These are phyloP conservation scores for Lydus trimaculatus DNA, from an alignment of 2,888 invertebrate genomes.

Conservation along the genomic window DNA sequence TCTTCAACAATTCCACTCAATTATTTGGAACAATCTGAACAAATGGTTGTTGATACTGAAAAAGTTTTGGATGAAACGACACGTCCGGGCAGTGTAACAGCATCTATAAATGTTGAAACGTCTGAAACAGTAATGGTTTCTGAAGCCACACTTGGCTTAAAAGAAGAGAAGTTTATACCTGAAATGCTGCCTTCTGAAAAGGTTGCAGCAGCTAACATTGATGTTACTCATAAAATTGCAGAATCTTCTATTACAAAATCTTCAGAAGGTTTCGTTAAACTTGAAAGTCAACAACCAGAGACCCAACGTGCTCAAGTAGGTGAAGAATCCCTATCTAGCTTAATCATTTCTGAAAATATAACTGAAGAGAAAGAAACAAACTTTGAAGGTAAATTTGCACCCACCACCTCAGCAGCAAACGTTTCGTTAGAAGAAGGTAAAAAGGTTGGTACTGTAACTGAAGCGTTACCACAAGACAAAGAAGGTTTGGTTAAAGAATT, in stretches of 20 bases:
- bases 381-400: slow-evolving; percentile 60
- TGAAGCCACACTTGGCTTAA: slow-evolving; percentile 60
- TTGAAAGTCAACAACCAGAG: slow-evolving; percentile 44
- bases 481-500: slow-evolving; percentile 50
- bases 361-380: slow-evolving; percentile 63
- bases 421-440: slow-evolving; percentile 63
- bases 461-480: slow-evolving; percentile 52
- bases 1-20: slow-evolving; percentile 54
- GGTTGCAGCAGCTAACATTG: slow-evolving; percentile 49
- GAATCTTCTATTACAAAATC: slow-evolving; percentile 51
- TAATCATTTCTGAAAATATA: slow-evolving; percentile 62
- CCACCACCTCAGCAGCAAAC: slow-evolving; percentile 61
- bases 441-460: slow-evolving; percentile 59
- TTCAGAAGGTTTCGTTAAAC: slow-evolving; percentile 46
- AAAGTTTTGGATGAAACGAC: slow-evolving; percentile 49
- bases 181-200: slow-evolving; percentile 52
- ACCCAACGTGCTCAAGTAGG: slow-evolving; percentile 53
- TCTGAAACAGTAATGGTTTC: slow-evolving; percentile 57
- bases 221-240: slow-evolving; percentile 56
- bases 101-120: slow-evolving; percentile 58
- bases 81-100: slow-evolving; percentile 58
- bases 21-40: slow-evolving; percentile 54
- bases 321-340: slow-evolving; percentile 61
- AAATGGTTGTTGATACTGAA: slow-evolving; percentile 59
- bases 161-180: slow-evolving; percentile 56